phyloP scores from a whole-genome alignment of 1,140 invertebrate genomes.

The Drosophila ambigua region DNA sequence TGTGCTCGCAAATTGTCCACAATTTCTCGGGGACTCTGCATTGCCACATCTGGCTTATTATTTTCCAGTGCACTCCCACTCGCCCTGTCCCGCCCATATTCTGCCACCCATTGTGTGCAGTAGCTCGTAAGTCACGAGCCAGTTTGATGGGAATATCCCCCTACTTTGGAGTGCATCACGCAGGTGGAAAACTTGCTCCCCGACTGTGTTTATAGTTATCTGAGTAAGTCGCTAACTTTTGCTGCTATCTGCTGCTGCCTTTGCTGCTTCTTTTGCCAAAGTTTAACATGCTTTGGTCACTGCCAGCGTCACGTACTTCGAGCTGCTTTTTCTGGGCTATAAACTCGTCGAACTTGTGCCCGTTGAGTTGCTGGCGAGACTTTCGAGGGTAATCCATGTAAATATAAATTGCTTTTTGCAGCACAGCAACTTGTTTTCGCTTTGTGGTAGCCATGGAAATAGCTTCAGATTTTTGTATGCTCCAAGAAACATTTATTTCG shows the following conservation, averaged over 20 bases:
- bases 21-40: slow-evolving; percentile 3
- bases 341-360: slow-evolving; percentile 1
- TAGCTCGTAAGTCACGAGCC: too few species aligned
- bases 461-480: background rate
- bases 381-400: slow-evolving; percentile 16
- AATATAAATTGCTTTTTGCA: too few species aligned
- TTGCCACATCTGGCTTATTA: slow-evolving; percentile 26
- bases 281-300: slow-evolving; percentile 22
- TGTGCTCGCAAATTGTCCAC: slow-evolving; percentile 12
- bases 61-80: slow-evolving; percentile 25
- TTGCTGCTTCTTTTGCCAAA: slow-evolving; percentile 27
- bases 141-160: too few species aligned
- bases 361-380: background rate
- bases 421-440: too few species aligned
- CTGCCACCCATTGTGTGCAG: too few species aligned
- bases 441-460: too few species aligned
- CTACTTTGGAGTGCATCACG: slow-evolving; percentile 9
- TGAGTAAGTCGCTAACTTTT: slow-evolving; percentile 15
- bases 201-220: slow-evolving; percentile 20
- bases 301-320: slow-evolving; percentile 39
- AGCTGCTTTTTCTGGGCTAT: slow-evolving; percentile 4
- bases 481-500: slow-evolving; percentile 17
- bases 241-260: slow-evolving; percentile 23
- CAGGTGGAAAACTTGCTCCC: slow-evolving; percentile 19
- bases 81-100: too few species aligned